Base-by-base conservation (phyloP, 1,140 invertebrate genomes). In the Zaprionus ghesquierei region DNA sequence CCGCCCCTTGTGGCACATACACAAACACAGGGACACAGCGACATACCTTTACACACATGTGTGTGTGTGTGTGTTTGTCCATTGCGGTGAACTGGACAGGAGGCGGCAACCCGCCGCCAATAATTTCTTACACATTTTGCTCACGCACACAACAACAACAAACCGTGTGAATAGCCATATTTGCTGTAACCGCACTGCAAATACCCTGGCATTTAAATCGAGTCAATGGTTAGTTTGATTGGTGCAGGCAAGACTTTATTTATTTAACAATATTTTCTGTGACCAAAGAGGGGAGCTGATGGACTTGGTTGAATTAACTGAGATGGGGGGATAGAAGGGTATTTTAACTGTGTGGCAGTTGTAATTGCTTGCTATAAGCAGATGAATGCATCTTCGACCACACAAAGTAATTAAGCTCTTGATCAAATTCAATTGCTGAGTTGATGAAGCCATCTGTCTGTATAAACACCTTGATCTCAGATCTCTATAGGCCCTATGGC, bases 61-160 rank as follows among this genome's bases (percentile, higher is more conserved):
- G 27, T n/a, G n/a, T 46, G 20, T 20, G 41, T 35, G 55, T 41
- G 38, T 20, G 41, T 35, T 49, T 41, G 38, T 61, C 50, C 64
- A 60, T 41, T 69, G 50, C 23, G 35, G 20, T 61, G 29, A 35
- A 50, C 65, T 33, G 35, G 35, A n/a, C 35, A 15, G 8, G 35
- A 8, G n/a, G n/a, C n/a, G 5, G 35, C 9, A 51, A 15, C 25
- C 50, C 49, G n/a, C 53, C 15, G 23, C 49, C 51, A 61, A 69
- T 62, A 61, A 60, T 75, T 75, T 69, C 72, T 72, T 85, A 75
- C 44, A 74, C 64, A 86, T 78, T 86, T 86, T 81, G 22, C 63
- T 77, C 81, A 85, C 81, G 63, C 75, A 77, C 77, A 51, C 46
- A 33, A 41, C 20, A 31, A n/a, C 29, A 20, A 10, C 15, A 0